Percentiles rank a stretch among this genome's conserved stretches.
phyloP scores from a whole-genome alignment of 2,113 vertebrate species.

The Thalassoma bifasciatum region DNA sequence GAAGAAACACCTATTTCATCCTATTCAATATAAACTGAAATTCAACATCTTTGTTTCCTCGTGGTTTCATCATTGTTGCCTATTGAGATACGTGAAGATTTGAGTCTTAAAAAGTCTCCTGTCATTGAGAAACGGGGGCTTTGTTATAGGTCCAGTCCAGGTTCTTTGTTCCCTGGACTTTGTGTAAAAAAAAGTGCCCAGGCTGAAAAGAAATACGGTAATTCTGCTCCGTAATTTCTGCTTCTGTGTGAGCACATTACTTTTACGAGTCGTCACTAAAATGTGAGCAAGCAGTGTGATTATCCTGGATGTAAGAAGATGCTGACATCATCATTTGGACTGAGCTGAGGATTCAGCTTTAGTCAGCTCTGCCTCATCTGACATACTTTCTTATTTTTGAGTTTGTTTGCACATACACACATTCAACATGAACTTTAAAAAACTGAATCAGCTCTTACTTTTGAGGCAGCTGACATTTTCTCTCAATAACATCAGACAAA shows the following conservation, averaged over 20 bases:
- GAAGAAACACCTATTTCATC: too few relatives aligned
- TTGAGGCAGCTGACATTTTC: conserved; percentile 5
- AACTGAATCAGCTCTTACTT: neutral
- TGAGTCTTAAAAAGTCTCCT: too few relatives aligned
- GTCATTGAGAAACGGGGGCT: too few relatives aligned
- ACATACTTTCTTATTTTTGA: neutral
- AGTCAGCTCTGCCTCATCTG: neutral
- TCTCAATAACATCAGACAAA: conserved; percentile 1
- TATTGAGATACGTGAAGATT: too few relatives aligned
- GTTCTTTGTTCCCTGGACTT: too few relatives aligned
- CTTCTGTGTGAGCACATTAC: neutral
- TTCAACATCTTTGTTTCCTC: too few relatives aligned
- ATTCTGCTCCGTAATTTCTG: too few relatives aligned
- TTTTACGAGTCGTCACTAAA: conserved; percentile 3
- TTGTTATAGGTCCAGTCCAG: too few relatives aligned
- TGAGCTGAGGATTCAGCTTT: neutral
- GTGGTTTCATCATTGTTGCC: too few relatives aligned
- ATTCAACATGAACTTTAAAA: conserved; percentile 11
- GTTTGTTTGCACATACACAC: conserved; percentile 1
- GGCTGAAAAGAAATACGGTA: too few relatives aligned
- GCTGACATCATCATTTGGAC: conserved; percentile 12
- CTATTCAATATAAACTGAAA: too few relatives aligned
- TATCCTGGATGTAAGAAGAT: conserved; percentile 2
- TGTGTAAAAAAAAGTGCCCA: too few relatives aligned
- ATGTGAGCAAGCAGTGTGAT: conserved; percentile 13